Evolutionary conservation across 1,140 invertebrate genomes (phyloP).

Genomic region (Potamilus streckersoni): DNA sequence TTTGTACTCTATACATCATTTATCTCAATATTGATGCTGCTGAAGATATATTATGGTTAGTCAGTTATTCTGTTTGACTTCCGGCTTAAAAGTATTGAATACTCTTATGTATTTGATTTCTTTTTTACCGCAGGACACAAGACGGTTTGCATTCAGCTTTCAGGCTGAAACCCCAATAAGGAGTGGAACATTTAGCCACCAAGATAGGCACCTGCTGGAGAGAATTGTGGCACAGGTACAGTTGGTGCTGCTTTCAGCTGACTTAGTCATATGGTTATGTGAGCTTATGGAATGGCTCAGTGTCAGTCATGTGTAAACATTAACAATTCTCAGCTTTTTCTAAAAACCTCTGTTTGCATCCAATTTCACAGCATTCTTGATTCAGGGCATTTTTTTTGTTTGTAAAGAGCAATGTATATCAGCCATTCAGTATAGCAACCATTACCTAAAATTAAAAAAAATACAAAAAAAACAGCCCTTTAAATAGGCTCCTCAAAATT

Average conservation of each 20-base stretch:
- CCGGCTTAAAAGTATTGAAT: not conserved
- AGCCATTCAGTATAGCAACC: too few relatives aligned
- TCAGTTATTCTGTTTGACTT: not conserved
- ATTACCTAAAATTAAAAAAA: too few relatives aligned
- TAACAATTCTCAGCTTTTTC: not conserved
- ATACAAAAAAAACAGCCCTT: too few relatives aligned
- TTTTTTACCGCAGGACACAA: conserved; percentile 56
- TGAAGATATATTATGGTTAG: not conserved
- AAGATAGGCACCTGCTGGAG: conserved; percentile 58
- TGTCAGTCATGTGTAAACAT: not conserved
- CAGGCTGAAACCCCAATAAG: conserved; percentile 63
- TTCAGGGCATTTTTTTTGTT: too few relatives aligned
- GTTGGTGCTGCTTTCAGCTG: not conserved
- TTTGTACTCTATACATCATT: not conserved
- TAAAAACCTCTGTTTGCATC: too few relatives aligned
- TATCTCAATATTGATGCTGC: not conserved
- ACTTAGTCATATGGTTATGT: not conserved
- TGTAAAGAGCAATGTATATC: too few relatives aligned
- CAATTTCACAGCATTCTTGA: too few relatives aligned
- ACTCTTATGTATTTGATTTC: not conserved
- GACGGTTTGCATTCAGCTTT: conserved; percentile 61
- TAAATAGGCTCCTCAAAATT: too few relatives aligned
- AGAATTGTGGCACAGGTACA: conserved; percentile 62
- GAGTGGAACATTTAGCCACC: conserved; percentile 50
- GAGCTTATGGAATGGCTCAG: not conserved